Base-by-base conservation (phyloP, 2,797 vertebrate genomes). In the Gobio occitaniae region DNA sequence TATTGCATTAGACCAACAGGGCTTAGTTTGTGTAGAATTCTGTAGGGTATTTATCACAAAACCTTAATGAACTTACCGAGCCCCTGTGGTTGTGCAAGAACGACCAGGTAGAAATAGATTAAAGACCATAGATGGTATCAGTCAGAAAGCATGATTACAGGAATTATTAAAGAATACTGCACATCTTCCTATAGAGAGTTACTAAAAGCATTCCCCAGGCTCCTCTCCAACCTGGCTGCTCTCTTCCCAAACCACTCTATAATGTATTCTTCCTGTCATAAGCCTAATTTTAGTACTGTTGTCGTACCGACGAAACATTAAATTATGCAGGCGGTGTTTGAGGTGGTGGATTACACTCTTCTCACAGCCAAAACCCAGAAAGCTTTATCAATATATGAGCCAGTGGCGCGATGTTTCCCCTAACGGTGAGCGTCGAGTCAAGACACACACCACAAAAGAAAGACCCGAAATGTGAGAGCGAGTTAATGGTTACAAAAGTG, bases 121-220 rank as follows among this genome's bases (percentile, higher is more conserved):
- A 50, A 71, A 84, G 21, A 69, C 9, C 1, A 52, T 19, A 76
- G 41, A 44, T 19, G 61, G 25, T 32, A 25, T 17, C 74, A 69
- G 54, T 63, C 54, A 79, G 66, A 78, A 19, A 50, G 80, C 36
- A 81, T 32, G 70, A 50, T 38, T 59, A 29, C n/a, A 25, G 25
- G 75, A 78, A 72, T 52, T 80, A 74, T 91, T 88, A 90, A 88
- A 86, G 86, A 81, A 86, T 87, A 90, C 91, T 90, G 81, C 81
- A 71, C 56, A 76, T 86, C 78, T 92, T 89, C 87, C 89, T 79
- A 72, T 76, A 81, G 86, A 84, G 74, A 88, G 86, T 90, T 91
- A 88, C 93, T 88, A 86, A 90, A 84, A 78, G 83, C 83, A 80
- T 74, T 84, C 48, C 74, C 65, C 25, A 50, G 44, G 71, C 82